A percentile compares a stretch with the other conserved stretches of the same genome.
Conservation (phyloP, 2,113 vertebrate species). For the Perognathus longimembris region DNA sequence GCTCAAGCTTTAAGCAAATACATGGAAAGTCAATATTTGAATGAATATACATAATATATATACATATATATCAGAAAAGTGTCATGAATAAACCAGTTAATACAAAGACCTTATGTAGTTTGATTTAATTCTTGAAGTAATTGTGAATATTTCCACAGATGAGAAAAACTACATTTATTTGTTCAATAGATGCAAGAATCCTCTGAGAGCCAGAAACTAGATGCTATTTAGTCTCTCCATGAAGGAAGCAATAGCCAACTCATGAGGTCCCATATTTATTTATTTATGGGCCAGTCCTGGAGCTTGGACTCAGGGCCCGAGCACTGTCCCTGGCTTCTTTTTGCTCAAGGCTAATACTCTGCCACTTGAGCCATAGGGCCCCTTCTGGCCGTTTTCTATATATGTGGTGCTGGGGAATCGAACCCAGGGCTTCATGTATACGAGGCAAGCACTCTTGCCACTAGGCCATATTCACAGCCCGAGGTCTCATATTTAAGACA, state of each 20-base stretch:
- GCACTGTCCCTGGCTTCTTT: no score
- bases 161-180: not conserved
- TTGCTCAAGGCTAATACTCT: no score
- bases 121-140: slow-evolving; percentile 31
- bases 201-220: not conserved
- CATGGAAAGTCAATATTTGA: not conserved
- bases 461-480: no score
- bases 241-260: not conserved
- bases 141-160: slow-evolving; percentile 23
- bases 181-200: not conserved
- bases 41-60: not conserved
- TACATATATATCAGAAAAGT: not conserved
- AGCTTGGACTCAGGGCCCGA: no score
- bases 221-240: not conserved
- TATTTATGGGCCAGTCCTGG: no score
- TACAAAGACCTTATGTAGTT: not conserved
- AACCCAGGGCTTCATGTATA: no score
- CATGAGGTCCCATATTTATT: not conserved
- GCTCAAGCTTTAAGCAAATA: not conserved
- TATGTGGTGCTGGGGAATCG: no score
- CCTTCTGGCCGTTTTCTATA: no score
- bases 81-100: not conserved
- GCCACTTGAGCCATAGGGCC: no score
- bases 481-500: not conserved
- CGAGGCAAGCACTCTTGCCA: no score